Evolutionary conservation across 2,888 invertebrate species (phyloP).

Genomic region (Diaperis boleti): DNA sequence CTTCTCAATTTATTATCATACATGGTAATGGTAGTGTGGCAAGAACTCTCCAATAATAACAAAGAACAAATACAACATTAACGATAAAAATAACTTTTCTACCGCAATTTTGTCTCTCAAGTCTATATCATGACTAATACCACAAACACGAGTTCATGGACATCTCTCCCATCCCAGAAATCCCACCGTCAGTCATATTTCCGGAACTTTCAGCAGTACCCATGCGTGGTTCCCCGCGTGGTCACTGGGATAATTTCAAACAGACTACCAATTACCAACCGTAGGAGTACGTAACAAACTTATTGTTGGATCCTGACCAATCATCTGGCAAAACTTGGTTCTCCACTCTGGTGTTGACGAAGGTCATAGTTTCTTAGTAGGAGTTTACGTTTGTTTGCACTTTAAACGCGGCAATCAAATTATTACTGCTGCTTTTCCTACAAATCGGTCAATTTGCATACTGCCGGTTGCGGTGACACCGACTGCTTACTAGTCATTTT

Average conservation of each 20-base stretch:
- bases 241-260: neutral
- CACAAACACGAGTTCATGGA: too few species aligned
- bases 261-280: neutral
- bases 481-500: neutral
- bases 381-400: neutral
- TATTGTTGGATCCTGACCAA: neutral
- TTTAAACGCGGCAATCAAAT: neutral
- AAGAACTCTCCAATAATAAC: too few species aligned
- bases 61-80: too few species aligned
- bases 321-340: neutral
- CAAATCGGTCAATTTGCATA: neutral
- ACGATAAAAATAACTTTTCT: too few species aligned
- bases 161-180: too few species aligned
- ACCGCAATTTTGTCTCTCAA: too few species aligned
- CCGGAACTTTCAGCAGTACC: too few species aligned
- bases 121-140: too few species aligned
- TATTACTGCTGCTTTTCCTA: too few species aligned
- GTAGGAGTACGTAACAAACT: slow-evolving; percentile 3
- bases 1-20: too few species aligned
- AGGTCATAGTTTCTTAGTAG: neutral
- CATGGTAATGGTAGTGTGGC: too few species aligned
- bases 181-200: too few species aligned
- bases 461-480: neutral
- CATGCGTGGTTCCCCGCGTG: neutral
- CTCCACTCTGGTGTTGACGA: neutral